phyloP scores from a whole-genome alignment of 2,797 vertebrate genomes.

The Chanos chanos region DNA sequence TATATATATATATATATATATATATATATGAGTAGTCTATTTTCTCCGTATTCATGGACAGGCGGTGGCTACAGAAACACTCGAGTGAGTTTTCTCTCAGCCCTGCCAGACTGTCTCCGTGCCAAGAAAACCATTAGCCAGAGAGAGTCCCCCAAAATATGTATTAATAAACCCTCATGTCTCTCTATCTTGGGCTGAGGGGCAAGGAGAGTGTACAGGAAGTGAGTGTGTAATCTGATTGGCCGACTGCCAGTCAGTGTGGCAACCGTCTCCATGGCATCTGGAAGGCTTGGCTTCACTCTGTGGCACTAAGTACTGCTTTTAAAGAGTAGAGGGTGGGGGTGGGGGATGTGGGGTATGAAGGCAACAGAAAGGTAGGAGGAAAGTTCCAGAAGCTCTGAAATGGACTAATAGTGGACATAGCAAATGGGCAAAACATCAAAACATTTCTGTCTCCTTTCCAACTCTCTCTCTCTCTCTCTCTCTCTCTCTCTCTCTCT shows the following conservation, averaged over 20 bases:
- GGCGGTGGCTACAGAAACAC: constrained; percentile 31
- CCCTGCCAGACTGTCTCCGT: constrained; percentile 28
- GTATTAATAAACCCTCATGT: constrained; percentile 38
- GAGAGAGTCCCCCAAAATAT: constrained; percentile 45
- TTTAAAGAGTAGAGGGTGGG: constrained; percentile 20
- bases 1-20: too few relatives aligned
- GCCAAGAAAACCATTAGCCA: constrained; percentile 49
- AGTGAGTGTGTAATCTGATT: constrained; percentile 26
- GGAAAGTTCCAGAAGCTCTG: neutral
- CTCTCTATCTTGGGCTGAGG: neutral
- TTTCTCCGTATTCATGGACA: constrained; percentile 35
- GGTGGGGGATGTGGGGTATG: neutral
- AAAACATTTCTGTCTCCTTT: too few relatives aligned
- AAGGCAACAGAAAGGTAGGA: neutral
- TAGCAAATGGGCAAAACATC: too few relatives aligned
- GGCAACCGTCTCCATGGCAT: constrained; percentile 26
- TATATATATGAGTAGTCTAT: constrained; percentile 10
- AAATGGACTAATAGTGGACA: too few relatives aligned
- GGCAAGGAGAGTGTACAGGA: constrained; percentile 23
- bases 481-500: too few relatives aligned
- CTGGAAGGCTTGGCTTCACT: constrained; percentile 23
- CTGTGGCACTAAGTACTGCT: constrained; percentile 21
- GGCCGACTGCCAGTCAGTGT: constrained; percentile 12
- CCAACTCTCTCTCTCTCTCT: too few relatives aligned
- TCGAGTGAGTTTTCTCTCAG: constrained; percentile 35